Base-by-base conservation (phyloP, 2,888 invertebrate genomes). In the Macrosoma leucophasiata region DNA sequence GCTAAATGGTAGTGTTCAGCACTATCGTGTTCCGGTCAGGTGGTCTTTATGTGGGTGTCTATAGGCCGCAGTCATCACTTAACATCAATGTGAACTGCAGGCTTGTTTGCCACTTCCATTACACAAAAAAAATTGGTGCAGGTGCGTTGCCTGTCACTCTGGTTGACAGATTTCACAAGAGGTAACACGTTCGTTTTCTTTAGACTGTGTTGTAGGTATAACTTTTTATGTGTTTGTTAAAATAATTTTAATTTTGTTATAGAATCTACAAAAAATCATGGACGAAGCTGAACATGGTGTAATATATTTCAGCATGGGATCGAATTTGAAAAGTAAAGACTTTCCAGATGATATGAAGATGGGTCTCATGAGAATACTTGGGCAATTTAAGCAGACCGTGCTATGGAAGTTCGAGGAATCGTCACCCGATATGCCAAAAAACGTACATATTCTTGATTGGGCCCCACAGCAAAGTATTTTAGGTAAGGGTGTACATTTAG, bases 341-440 rank as follows among this genome's bases (percentile, higher is more conserved):
- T 50, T 75, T 33, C 64, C 74, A 0, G 51, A 48, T 1, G 19
- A 51, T 7, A 29, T 75, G 29, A 58, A 56, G 1, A 39, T 40
- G 1, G 57, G 48, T 2, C 43, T 79, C 1, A 31, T 77, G 1
- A 48, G 62, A 10, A 40, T 67, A 28, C 71, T 77, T 28, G 54
- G 60, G 0, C 50, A 58, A 32, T 44, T 78, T 2, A 65, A 76
- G 26, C 64, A 75, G 34, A 67, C 62, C 1, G 62, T 79, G 0
- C 55, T 79, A 12, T 79, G 78, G 78, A 78, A 78, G 38, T 71
- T 67, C 20, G 78, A 78, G 36, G 60, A 52, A 8, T 54, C 60
- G 3, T 38, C 73, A 5, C 33, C 48, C 2, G 55, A 66, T 29
- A 26, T 66, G 1, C 74, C 78, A 0, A 47, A 52, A 2, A 78